Evolutionary conservation across 2,113 vertebrate genomes (phyloP).

Genomic region (Bubo bubo): DNA sequence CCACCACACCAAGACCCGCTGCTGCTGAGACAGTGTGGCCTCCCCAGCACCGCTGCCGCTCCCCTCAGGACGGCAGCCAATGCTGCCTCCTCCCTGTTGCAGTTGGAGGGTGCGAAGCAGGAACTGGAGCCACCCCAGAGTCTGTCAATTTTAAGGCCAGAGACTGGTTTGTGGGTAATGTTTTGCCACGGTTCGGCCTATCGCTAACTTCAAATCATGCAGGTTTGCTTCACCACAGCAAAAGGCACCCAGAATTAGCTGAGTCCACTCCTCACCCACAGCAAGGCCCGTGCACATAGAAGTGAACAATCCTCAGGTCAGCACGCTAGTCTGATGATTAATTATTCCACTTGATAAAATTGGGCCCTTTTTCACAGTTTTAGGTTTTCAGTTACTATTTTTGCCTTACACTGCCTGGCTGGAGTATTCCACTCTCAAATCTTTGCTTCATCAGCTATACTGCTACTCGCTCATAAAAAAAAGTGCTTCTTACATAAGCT

Average conservation of each 20-base stretch:
- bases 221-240: fast-evolving
- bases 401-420: not conserved
- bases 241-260: fast-evolving
- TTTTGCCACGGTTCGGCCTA: not conserved
- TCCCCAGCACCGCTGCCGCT: no score
- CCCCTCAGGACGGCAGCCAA: not conserved
- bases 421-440: not conserved
- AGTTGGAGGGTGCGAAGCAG: no score
- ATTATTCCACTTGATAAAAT: not conserved
- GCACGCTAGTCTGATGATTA: fast-evolving
- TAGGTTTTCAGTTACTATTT: not conserved
- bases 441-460: not conserved
- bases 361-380: not conserved
- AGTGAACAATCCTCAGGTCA: not conserved
- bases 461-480: not conserved
- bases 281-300: fast-evolving
- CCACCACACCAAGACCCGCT: no score
- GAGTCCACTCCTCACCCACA: fast-evolving
- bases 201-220: fast-evolving
- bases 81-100: not conserved
- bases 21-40: no score
- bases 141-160: fast-evolving
- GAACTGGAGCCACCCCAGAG: fast-evolving
- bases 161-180: fast-evolving
- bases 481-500: not conserved